Evolutionary conservation across 2,797 vertebrate genomes (phyloP).

Genomic region (Xenopus petersii): DNA sequence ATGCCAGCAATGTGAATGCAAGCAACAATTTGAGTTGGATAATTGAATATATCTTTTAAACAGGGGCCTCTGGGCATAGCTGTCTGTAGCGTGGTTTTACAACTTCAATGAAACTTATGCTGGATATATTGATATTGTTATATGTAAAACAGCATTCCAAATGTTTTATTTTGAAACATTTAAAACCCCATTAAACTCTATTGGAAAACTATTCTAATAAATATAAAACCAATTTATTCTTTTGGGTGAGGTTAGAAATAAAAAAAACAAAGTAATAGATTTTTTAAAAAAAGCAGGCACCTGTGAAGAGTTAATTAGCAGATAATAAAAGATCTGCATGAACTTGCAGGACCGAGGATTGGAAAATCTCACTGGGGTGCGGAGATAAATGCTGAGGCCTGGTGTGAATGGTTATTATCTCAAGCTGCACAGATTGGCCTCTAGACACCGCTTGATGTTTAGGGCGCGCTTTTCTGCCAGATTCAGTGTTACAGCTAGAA

Average conservation of each 20-base stretch:
- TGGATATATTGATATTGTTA: background rate
- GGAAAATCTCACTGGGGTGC: constrained; percentile 31
- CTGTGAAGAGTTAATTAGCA: constrained; percentile 44
- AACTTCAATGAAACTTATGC: background rate
- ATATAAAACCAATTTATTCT: no score
- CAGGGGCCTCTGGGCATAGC: background rate
- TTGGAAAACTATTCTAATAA: no score
- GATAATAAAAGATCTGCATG: constrained; percentile 44
- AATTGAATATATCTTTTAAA: background rate
- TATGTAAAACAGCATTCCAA: no score
- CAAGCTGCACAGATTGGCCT: constrained; percentile 37
- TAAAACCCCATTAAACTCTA: no score
- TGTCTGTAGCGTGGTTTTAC: background rate
- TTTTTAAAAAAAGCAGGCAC: constrained; percentile 21
- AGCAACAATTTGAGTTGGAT: background rate
- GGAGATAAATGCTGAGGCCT: constrained; percentile 41
- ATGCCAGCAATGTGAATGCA: background rate
- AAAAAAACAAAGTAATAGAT: background rate
- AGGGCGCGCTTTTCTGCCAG: constrained; percentile 20
- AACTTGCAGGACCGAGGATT: constrained; percentile 40
- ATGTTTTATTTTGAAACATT: no score
- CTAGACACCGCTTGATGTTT: constrained; percentile 35
- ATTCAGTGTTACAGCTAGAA: constrained; percentile 18
- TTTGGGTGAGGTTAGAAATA: no score
- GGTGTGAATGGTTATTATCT: constrained; percentile 38